Percentiles rank a stretch among this genome's conserved stretches.
Evolutionary conservation across 2,797 vertebrate genomes (phyloP).

Genomic region (Falco peregrinus): DNA sequence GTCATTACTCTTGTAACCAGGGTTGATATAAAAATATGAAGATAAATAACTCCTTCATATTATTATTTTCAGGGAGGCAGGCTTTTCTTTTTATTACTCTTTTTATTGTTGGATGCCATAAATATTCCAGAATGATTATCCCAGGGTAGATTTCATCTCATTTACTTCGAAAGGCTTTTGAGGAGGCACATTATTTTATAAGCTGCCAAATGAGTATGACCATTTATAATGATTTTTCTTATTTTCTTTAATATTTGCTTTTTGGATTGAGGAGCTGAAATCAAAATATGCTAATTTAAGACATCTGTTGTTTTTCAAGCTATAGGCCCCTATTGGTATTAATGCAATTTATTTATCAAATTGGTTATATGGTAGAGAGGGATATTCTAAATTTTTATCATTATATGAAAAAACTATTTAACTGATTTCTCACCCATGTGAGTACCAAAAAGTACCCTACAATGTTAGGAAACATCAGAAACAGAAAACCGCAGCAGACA

Average conservation of each 20-base stretch:
- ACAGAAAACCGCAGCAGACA: neutral
- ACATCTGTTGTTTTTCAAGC: slow-evolving; percentile 72
- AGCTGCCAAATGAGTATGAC: slow-evolving; percentile 65
- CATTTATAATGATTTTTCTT: slow-evolving; percentile 59
- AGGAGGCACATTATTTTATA: slow-evolving; percentile 56
- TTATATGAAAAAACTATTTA: neutral
- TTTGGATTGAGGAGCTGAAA: slow-evolving; percentile 65
- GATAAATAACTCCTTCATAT: slow-evolving; percentile 62
- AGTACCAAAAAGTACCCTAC: neutral
- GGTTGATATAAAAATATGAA: slow-evolving; percentile 33
- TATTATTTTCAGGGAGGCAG: slow-evolving; percentile 57
- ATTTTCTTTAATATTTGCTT: slow-evolving; percentile 61
- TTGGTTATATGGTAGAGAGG: neutral
- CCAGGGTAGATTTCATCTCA: slow-evolving; percentile 61
- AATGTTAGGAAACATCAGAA: neutral
- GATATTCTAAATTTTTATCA: slow-evolving; percentile 21
- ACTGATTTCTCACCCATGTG: neutral
- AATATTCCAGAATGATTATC: slow-evolving; percentile 66
- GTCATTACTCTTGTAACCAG: slow-evolving; percentile 34
- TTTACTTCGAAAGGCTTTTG: slow-evolving; percentile 62
- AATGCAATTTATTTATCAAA: slow-evolving; percentile 6
- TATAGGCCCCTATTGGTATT: slow-evolving; percentile 23
- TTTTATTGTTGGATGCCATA: slow-evolving; percentile 63
- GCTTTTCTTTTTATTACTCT: slow-evolving; percentile 65
- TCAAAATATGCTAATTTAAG: slow-evolving; percentile 67